These are phyloP conservation scores for Synchiropus splendidus DNA, from an alignment of 2,113 vertebrate species.

Conservation along the genomic window DNA sequence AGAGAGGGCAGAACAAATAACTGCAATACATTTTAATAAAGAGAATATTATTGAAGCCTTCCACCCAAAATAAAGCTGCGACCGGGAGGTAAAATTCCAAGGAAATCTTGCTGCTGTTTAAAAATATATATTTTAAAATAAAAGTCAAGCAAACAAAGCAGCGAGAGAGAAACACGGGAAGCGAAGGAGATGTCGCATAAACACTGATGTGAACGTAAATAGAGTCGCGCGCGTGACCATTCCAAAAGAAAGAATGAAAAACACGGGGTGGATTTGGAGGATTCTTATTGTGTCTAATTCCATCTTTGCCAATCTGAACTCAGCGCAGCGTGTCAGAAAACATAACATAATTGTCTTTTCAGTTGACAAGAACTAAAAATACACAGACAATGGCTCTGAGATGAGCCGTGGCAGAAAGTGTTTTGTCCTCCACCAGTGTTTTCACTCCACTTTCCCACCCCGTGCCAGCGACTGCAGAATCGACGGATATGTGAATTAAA, in stretches of 20 bases:
- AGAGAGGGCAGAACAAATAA: too few relatives aligned
- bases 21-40: too few relatives aligned
- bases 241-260: neutral
- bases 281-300: constrained; percentile 24
- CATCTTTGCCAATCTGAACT: constrained; percentile 37
- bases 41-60: too few relatives aligned
- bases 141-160: too few relatives aligned
- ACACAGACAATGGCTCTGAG: constrained; percentile 62
- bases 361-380: constrained; percentile 70
- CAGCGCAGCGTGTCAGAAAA: constrained; percentile 49
- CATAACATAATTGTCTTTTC: constrained; percentile 62
- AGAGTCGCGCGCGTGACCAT: neutral
- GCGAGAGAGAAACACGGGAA: too few relatives aligned
- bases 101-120: too few relatives aligned
- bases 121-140: too few relatives aligned
- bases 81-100: too few relatives aligned
- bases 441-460: constrained; percentile 52
- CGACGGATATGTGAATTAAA: constrained; percentile 69
- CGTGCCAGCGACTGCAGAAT: constrained; percentile 57
- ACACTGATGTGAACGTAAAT: neutral
- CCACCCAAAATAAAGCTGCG: too few relatives aligned
- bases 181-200: too few relatives aligned
- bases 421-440: constrained; percentile 65
- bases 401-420: constrained; percentile 61
- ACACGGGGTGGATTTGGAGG: constrained; percentile 13